These are phyloP conservation scores for Oncorhynchus nerka DNA, from an alignment of 2,113 vertebrate species.

Conservation along the genomic window DNA sequence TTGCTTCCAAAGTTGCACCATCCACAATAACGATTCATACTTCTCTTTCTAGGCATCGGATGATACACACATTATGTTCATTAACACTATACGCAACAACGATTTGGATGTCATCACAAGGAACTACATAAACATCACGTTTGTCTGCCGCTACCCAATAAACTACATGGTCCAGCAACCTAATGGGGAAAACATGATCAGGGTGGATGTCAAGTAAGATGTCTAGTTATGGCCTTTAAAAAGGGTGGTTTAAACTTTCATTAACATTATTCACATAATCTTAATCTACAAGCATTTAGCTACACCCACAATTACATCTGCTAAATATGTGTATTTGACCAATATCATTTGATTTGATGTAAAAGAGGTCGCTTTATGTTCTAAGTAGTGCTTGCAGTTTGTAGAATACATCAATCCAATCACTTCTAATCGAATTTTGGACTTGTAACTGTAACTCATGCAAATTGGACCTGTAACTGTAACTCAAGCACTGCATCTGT, in stretches of 20 bases:
- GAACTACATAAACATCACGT: conserved; percentile 74
- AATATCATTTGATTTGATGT: no score
- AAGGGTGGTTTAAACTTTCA: neutral
- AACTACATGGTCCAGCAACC: conserved; percentile 75
- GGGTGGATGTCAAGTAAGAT: conserved; percentile 68
- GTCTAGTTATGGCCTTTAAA: neutral
- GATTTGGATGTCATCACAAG: conserved; percentile 70
- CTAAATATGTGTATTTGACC: no score
- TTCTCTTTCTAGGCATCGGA: conserved; percentile 64
- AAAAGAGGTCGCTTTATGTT: neutral
- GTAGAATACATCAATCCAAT: neutral
- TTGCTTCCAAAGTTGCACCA: no score
- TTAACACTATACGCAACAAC: conserved; percentile 76
- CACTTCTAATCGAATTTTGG: neutral
- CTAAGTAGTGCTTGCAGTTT: neutral
- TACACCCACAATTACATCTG: no score
- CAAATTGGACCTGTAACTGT: no score
- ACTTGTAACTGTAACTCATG: no score
- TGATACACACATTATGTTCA: conserved; percentile 73
- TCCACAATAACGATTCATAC: no score
- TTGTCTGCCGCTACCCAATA: conserved; percentile 77
- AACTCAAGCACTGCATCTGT: no score
- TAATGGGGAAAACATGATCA: conserved; percentile 71
- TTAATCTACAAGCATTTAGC: neutral
- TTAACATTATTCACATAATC: neutral